These are phyloP conservation scores for Acleris emargana DNA, from an alignment of 2,888 invertebrate genomes.

Conservation along the genomic window DNA sequence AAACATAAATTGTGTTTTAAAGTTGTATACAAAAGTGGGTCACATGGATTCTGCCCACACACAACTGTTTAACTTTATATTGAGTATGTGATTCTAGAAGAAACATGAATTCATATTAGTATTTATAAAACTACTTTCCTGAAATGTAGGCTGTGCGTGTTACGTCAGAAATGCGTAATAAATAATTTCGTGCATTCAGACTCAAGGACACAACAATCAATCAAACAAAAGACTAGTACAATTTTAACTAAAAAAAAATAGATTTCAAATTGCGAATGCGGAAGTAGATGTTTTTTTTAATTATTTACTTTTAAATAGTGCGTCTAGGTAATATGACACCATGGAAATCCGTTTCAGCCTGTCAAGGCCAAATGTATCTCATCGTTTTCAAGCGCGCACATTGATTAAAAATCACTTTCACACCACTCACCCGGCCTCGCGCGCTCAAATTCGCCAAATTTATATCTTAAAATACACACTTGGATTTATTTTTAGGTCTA, in stretches of 20 bases:
- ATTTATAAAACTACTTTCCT: slow-evolving; percentile 13
- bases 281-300: not conserved
- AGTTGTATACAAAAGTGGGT: slow-evolving; percentile 29
- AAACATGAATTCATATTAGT: slow-evolving; percentile 13
- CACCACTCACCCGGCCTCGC: slow-evolving; percentile 66
- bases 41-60: slow-evolving; percentile 1
- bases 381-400: slow-evolving; percentile 48
- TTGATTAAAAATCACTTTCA: slow-evolving; percentile 68
- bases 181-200: slow-evolving; percentile 28
- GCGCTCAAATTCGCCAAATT: slow-evolving; percentile 75
- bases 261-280: not conserved
- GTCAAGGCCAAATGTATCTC: slow-evolving; percentile 60
- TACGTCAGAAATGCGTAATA: slow-evolving; percentile 30
- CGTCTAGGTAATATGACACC: slow-evolving; percentile 48
- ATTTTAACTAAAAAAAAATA: not conserved
- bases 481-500: slow-evolving; percentile 74
- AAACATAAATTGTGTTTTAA: slow-evolving; percentile 5
- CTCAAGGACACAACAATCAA: slow-evolving; percentile 25
- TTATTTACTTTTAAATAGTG: slow-evolving; percentile 25
- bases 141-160: slow-evolving; percentile 22
- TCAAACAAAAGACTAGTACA: slow-evolving; percentile 5
- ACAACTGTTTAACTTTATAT: not conserved
- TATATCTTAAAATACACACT: slow-evolving; percentile 72
- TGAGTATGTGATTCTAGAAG: not conserved
- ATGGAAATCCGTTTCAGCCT: slow-evolving; percentile 41